Evolutionary conservation across 2,797 vertebrate species (phyloP).

Genomic region (Sebastes taczanowskii): DNA sequence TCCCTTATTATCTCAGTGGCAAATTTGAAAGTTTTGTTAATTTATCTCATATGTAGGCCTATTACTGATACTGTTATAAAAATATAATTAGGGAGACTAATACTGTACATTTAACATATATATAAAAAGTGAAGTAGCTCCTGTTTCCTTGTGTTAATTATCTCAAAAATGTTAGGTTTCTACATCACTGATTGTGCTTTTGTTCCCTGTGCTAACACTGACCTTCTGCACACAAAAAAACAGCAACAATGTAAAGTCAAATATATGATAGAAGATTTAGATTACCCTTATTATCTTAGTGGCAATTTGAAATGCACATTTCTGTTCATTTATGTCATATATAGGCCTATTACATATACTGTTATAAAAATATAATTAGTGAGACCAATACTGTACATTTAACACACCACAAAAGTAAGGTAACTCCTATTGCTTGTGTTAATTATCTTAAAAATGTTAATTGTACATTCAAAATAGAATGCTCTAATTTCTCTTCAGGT

Average conservation of each 20-base stretch:
- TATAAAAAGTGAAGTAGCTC: background rate
- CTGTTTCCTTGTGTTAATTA: too few species aligned
- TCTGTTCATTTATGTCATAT: too few species aligned
- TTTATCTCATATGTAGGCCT: background rate
- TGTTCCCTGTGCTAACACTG: too few species aligned
- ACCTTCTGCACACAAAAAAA: too few species aligned
- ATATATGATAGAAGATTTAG: too few species aligned
- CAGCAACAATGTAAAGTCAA: too few species aligned
- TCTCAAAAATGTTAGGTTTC: conserved; percentile 20
- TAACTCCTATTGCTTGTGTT: background rate
- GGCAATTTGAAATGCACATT: too few species aligned
- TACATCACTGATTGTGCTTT: background rate
- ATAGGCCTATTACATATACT: background rate
- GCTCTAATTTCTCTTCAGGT: conserved; percentile 31
- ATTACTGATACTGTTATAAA: background rate
- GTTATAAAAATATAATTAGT: background rate
- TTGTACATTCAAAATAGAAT: too few species aligned
- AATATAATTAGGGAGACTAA: background rate
- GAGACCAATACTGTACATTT: background rate
- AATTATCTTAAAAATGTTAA: background rate
- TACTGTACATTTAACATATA: background rate
- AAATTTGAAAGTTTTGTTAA: too few species aligned
- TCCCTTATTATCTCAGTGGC: too few species aligned
- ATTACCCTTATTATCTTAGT: too few species aligned
- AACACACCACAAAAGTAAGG: background rate